Evolutionary conservation across 2,888 invertebrate species (phyloP).

Genomic region (Octonoba sinensis): DNA sequence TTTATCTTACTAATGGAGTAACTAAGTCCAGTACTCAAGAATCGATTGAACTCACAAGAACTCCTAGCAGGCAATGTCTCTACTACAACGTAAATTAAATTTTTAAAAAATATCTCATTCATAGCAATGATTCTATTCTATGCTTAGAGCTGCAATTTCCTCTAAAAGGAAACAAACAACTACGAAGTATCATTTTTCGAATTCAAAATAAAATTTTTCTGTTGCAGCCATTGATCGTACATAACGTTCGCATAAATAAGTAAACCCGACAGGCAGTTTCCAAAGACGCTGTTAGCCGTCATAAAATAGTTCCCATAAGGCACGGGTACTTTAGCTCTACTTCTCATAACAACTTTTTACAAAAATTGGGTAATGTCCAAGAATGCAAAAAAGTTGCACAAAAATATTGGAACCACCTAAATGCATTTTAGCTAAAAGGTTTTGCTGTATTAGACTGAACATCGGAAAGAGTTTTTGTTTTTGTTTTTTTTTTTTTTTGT

Average conservation of each 20-base stretch:
- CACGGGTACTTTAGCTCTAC: conserved; percentile 14
- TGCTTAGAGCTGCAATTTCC: background rate
- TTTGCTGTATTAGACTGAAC: conserved; percentile 21
- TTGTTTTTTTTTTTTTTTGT: too few species aligned
- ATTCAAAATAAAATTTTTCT: background rate
- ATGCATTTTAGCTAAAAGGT: conserved; percentile 56
- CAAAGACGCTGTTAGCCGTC: background rate
- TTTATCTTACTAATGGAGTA: too few species aligned
- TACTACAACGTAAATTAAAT: too few species aligned
- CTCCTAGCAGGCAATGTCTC: too few species aligned
- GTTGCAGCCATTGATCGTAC: too few species aligned
- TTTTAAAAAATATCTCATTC: too few species aligned
- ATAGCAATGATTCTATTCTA: background rate
- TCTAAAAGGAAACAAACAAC: background rate
- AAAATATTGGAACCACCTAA: conserved; percentile 24
- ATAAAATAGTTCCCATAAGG: conserved; percentile 43
- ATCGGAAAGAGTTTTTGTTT: too few species aligned
- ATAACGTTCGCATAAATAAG: background rate
- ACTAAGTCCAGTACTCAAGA: too few species aligned
- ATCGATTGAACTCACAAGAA: too few species aligned
- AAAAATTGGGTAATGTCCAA: conserved; percentile 43
- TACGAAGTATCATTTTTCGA: background rate
- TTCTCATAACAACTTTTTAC: conserved; percentile 36
- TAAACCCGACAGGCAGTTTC: background rate
- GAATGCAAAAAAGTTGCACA: conserved; percentile 6